phyloP scores from a whole-genome alignment of 2,888 invertebrate genomes.

The Clostera curtula region DNA sequence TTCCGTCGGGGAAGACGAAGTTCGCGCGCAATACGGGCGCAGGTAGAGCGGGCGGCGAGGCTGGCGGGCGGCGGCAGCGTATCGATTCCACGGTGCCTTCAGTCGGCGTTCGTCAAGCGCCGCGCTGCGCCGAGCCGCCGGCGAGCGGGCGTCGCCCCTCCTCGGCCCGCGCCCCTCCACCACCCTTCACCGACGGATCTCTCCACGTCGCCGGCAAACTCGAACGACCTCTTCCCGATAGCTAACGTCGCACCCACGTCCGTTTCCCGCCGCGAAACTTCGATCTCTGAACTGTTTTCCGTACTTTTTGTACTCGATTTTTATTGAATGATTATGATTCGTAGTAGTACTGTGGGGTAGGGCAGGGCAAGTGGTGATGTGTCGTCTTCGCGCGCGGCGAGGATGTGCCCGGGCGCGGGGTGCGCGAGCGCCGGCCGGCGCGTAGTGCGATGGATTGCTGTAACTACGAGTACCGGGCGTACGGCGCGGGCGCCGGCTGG shows the following conservation, averaged over 20 bases:
- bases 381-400: conserved; percentile 41
- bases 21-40: conserved; percentile 73
- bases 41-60: conserved; percentile 47
- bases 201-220: conserved; percentile 67
- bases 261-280: conserved; percentile 64
- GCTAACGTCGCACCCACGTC: conserved; percentile 67
- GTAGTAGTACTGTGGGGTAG: conserved; percentile 20
- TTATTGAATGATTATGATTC: too few species aligned
- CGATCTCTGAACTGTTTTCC: conserved; percentile 37
- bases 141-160: conserved; percentile 60
- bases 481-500: conserved; percentile 44
- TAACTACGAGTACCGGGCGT: conserved; percentile 67
- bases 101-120: conserved; percentile 73
- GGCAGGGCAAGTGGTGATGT: conserved; percentile 37
- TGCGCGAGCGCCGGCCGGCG: conserved; percentile 46
- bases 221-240: conserved; percentile 71
- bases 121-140: conserved; percentile 70
- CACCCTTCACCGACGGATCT: conserved; percentile 41
- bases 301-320: too few species aligned
- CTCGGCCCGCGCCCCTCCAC: conserved; percentile 38
- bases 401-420: conserved; percentile 29
- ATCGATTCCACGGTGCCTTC: conserved; percentile 70
- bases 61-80: conserved; percentile 56
- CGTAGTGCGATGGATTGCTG: conserved; percentile 69
- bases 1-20: conserved; percentile 71